Base-by-base conservation (phyloP, 2,888 invertebrate genomes). In the Aphidoletes aphidimyza region DNA sequence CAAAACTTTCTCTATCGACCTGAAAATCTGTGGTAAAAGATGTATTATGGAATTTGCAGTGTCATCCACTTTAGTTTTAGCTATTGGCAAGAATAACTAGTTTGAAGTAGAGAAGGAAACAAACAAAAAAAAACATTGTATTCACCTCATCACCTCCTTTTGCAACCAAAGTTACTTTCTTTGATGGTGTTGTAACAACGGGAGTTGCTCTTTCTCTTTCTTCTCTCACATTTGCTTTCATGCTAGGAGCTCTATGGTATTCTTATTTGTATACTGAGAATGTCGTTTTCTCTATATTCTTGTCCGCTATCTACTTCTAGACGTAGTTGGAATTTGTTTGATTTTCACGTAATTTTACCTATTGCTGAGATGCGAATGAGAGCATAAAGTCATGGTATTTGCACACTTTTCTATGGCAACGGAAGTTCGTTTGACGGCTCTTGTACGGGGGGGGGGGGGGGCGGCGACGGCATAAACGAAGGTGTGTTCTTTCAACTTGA, bases 81-180 rank as follows among this genome's bases (percentile, higher is more conserved):
- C 30, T 30, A 17, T 1, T 17, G 69, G 2, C 54, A 3, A 54
- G 26, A n/a, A n/a, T n/a, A n/a, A n/a, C n/a, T n/a, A n/a, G n/a
- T n/a, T n/a, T n/a, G n/a, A n/a, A n/a, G n/a, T n/a, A n/a, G n/a
- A n/a, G n/a, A n/a, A n/a, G n/a, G n/a, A n/a, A n/a, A n/a, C n/a
- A n/a, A n/a, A n/a, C n/a, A n/a, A n/a, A n/a, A n/a, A n/a, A n/a
- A 54, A 1, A n/a, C n/a, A 54, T 19, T 69, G 30, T 69, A 69
- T 69, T 69, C 69, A 69, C 69, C 69, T 69, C 69, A 69, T 69
- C 69, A 3, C 69, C 69, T 3, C 17, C 69, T 30, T 69, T 69
- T 26, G 69, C n/a, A 11, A n/a, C n/a, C 17, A 69, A 69, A 30
- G 69, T 69, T 26, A 69, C 69, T 69, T 69, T 69, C 30, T 69